Percentiles rank a stretch among this genome's conserved stretches.
Conservation (phyloP, 2,797 vertebrate species). For the Lepus townsendii region DNA sequence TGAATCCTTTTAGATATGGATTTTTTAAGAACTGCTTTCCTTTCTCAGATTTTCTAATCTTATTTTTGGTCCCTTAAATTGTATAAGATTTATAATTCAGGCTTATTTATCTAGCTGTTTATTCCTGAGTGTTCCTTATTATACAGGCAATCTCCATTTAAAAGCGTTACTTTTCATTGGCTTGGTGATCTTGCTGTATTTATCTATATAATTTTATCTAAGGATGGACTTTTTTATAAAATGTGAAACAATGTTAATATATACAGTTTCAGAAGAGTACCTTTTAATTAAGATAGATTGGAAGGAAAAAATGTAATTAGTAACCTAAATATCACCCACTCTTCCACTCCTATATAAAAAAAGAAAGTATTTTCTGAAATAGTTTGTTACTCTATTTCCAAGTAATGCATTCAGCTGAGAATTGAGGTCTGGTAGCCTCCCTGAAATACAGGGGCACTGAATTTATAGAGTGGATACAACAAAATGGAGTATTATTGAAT, state of each 20-base stretch:
- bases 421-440: neutral
- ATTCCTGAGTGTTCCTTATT: neutral
- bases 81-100: neutral
- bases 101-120: neutral
- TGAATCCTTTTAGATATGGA: neutral
- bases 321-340: neutral
- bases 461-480: neutral
- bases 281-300: neutral
- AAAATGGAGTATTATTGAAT: neutral
- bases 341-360: neutral
- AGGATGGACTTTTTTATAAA: neutral
- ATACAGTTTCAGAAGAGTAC: neutral
- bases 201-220: neutral
- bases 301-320: neutral
- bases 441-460: neutral
- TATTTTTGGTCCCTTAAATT: neutral
- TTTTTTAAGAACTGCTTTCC: neutral
- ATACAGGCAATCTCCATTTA: neutral
- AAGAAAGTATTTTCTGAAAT: neutral
- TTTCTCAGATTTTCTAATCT: conserved; percentile 3
- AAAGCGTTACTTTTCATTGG: neutral
- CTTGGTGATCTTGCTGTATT: neutral
- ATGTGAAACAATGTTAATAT: neutral
- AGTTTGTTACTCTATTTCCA: neutral
- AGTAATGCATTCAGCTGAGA: neutral